Evolutionary conservation across 2,888 invertebrate genomes (phyloP).

Genomic region (Octodonta nipae): DNA sequence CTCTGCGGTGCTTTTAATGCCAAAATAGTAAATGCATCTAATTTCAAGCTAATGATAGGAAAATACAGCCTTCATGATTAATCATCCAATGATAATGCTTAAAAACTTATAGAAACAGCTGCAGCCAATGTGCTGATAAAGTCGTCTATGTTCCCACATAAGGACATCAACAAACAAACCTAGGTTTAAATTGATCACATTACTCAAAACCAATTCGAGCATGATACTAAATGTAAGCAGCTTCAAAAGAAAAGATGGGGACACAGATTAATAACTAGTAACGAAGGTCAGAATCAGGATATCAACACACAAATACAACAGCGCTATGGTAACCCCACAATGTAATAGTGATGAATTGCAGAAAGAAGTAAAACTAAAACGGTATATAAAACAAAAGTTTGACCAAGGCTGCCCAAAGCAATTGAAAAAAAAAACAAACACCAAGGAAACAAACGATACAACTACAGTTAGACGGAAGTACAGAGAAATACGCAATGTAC

Average conservation of each 20-base stretch:
- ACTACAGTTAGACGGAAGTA: neutral
- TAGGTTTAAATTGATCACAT: neutral
- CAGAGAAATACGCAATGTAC: neutral
- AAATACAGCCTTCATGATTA: too few relatives aligned
- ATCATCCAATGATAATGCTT: too few relatives aligned
- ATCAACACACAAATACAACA: neutral
- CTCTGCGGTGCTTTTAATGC: too few relatives aligned
- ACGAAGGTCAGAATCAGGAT: neutral
- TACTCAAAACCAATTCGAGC: too few relatives aligned
- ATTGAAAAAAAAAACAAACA: neutral
- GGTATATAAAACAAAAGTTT: neutral
- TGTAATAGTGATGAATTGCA: neutral
- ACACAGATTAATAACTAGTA: neutral
- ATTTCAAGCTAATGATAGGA: too few relatives aligned
- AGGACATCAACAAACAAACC: neutral
- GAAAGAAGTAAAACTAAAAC: neutral
- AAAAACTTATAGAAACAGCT: too few relatives aligned
- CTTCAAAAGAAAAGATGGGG: neutral
- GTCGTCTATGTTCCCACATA: neutral
- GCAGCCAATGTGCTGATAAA: too few relatives aligned
- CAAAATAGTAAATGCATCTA: too few relatives aligned
- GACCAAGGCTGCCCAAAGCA: neutral
- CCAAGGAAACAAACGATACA: neutral
- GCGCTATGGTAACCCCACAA: neutral
- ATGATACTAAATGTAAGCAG: neutral